Evolutionary conservation across 2,113 vertebrate genomes (phyloP), one percentile per base, ranked within the genome.

Genomic region (Malurus elegans): DNA sequence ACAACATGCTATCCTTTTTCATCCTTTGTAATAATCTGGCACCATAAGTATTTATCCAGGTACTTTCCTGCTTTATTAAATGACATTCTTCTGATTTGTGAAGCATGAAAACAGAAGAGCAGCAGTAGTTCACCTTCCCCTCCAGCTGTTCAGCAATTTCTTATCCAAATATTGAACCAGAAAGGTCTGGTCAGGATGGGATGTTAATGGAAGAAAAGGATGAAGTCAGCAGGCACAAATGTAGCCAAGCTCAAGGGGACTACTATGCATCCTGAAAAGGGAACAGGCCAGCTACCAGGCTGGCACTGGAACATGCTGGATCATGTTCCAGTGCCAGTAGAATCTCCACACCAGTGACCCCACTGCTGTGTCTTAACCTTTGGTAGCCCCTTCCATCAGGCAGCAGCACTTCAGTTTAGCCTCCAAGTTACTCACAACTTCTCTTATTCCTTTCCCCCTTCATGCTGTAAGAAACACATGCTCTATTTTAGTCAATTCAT

Each of bases 231-330:
- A 92, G 71, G 40, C 21, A 86, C 21, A 70, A 3, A 6, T 0
- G 1, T 1, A 58, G 38, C 44, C 50, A 73, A 56, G 71, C 32
- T 74, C 70, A 40, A 69, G 45, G 8, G 47, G n/a, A 58, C 54
- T 7, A 3, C 56, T 15, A 9, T 2, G 9, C 0, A 3, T 13
- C 21, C 40, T 15, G 24, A 23, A 47, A 61, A 58, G 29, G 2
- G 9, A 89, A 12, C 32, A 70, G 47, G 42, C 47, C 40, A 60
- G 45, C 36, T 1, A 61, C 42, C 62, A 90, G 62, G 40, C 25
- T 48, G 70, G n/a, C 54, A 34, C n/a, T 34, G 69, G 45, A 28
- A 81, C 7, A 3, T 8, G 19, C 29, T 47, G 54, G 54, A 20
- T 14, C 21, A 5, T 3, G 5, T 25, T 60, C n/a, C 67, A 86